Conservation (phyloP, 2,113 vertebrate genomes). For the Gopherus flavomarginatus region DNA sequence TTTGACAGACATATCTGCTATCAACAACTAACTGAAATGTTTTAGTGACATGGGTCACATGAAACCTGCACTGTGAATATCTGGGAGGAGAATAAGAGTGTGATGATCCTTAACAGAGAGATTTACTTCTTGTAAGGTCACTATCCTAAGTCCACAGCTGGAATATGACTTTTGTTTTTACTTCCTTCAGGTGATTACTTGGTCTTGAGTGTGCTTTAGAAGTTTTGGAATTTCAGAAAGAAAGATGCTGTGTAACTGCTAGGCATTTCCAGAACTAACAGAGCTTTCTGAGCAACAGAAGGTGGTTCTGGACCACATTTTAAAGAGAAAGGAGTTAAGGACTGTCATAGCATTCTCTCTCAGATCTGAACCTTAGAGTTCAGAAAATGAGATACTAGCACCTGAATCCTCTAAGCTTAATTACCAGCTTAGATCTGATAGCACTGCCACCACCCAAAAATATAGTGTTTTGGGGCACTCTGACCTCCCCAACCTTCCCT, state of each 20-base stretch:
- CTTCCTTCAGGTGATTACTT: not conserved
- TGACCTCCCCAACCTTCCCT: no score
- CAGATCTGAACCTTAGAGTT: no score
- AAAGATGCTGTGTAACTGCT: not conserved
- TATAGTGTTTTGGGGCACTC: no score
- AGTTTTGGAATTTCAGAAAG: not conserved
- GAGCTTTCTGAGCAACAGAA: accelerated
- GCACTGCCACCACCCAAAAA: no score
- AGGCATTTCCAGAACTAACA: not conserved
- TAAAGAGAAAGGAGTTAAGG: no score
- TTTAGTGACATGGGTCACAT: accelerated
- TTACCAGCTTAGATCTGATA: no score
- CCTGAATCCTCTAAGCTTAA: no score
- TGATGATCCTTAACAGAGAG: not conserved
- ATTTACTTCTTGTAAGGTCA: not conserved
- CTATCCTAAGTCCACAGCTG: not conserved
- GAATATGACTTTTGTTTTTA: accelerated
- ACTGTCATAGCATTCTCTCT: no score
- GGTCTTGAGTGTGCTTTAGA: not conserved
- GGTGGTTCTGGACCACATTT: not conserved
- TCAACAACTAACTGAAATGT: accelerated
- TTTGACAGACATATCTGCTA: not conserved
- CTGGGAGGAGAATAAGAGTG: not conserved
- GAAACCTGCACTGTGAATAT: accelerated
- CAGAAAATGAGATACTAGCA: no score